A percentile compares a stretch with the other conserved stretches of the same genome.
phyloP scores from a whole-genome alignment of 2,888 invertebrate genomes.

The Mimas tiliae region DNA sequence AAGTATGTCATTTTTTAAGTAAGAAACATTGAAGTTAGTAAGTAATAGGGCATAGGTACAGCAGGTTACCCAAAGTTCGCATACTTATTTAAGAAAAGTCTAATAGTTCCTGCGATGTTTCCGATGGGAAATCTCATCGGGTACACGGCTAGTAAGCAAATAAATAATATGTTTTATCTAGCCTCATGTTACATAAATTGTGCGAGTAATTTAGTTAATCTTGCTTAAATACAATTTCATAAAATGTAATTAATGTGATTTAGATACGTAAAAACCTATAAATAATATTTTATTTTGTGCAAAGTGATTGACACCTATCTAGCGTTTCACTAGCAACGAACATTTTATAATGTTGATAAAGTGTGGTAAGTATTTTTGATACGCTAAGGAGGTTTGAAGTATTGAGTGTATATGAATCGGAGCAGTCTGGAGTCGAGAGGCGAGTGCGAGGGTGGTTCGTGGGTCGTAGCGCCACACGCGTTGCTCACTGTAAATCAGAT shows the following conservation, averaged over 20 bases:
- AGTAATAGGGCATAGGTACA: no score
- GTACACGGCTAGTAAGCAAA: no score
- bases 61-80: no score
- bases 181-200: background rate
- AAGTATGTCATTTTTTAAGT: no score
- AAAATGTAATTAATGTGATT: background rate
- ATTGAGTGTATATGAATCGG: background rate
- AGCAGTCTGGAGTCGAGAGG: constrained; percentile 7
- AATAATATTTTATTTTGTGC: no score
- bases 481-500: constrained; percentile 72
- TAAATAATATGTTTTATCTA: background rate
- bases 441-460: constrained; percentile 10
- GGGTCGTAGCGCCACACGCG: constrained; percentile 46
- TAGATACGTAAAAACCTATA: no score
- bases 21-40: no score
- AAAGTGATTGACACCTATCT: no score
- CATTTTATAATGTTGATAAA: background rate
- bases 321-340: no score
- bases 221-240: background rate
- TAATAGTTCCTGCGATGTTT: no score
- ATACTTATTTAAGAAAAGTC: no score
- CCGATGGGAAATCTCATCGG: no score
- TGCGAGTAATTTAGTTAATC: background rate
- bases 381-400: background rate
- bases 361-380: background rate